A percentile compares a stretch with the other conserved stretches of the same genome.
phyloP scores from a whole-genome alignment of 2,113 vertebrate genomes.

The Dicaeum eximium region DNA sequence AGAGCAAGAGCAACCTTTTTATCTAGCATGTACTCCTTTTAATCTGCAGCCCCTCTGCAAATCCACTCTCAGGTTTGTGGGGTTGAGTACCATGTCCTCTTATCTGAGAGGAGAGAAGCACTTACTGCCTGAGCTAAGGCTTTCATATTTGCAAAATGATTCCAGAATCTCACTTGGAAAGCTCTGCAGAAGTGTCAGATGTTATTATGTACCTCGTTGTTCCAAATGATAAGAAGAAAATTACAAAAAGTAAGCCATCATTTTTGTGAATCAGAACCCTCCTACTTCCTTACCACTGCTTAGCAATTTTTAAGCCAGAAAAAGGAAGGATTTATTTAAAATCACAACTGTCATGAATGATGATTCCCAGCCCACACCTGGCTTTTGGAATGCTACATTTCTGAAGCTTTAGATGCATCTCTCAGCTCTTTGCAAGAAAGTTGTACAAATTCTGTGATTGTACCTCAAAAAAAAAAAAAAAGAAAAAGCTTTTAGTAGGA shows the following conservation, averaged over 20 bases:
- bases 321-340: slow-evolving; percentile 61
- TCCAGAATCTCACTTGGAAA: slow-evolving; percentile 43
- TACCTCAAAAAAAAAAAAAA: neutral
- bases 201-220: slow-evolving; percentile 49
- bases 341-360: slow-evolving; percentile 49
- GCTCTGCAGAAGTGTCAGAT: slow-evolving; percentile 49
- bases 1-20: neutral
- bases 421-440: neutral
- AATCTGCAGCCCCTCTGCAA: neutral
- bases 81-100: neutral
- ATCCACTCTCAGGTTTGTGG: neutral
- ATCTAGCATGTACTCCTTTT: neutral
- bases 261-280: slow-evolving; percentile 60
- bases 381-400: slow-evolving; percentile 21
- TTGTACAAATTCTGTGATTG: neutral
- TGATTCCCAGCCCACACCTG: slow-evolving; percentile 49
- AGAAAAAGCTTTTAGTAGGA: neutral
- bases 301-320: slow-evolving; percentile 47
- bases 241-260: slow-evolving; percentile 48
- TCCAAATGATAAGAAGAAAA: slow-evolving; percentile 58
- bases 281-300: slow-evolving; percentile 50
- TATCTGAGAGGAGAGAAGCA: neutral
- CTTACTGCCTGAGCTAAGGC: neutral
- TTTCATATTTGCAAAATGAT: slow-evolving; percentile 13
- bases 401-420: slow-evolving; percentile 23